Base-by-base conservation (phyloP, 2,797 vertebrate genomes). In the Enteromius afrohamiltoni region DNA sequence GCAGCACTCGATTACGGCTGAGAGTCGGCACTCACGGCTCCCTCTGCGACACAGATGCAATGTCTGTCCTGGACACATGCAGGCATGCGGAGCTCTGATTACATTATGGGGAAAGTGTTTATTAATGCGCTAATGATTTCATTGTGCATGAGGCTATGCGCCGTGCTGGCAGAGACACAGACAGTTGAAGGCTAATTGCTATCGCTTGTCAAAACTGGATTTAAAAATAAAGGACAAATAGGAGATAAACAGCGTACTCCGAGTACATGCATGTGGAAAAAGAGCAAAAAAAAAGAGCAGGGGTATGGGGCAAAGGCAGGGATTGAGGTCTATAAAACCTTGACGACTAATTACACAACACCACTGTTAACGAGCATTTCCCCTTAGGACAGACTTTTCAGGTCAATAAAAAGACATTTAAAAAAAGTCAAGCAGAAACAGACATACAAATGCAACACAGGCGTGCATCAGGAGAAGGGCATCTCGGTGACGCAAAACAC, bases 291-390 rank as follows among this genome's bases (percentile, higher is more conserved):
- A 10, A 42, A 10, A 42, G 40, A 42, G 9, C 55, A n/a, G 40
- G 60, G 29, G 74, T 49, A 79, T 40, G 58, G 45, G 87, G 81
- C 77, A 80, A 80, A 87, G 88, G 69, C n/a, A 78, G 78, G 79
- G 85, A 70, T 78, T 75, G 83, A 81, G 86, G 81, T 88, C 87
- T 81, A 90, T 90, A 92, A 92, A 92, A 89, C 69, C 40, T 5
- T 49, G 49, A 83, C 76, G 86, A 91, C 91, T 92, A 92, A 93
- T 92, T 92, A 91, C 85, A 84, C 83, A 86, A 87, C 91, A 89
- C 75, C 86, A 34, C 84, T 83, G 84, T 90, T 91, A 92, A 92
- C 87, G 80, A 89, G 86, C 75, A 83, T 90, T 88, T 92, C 78
- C 87, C 92, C 91, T 77, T 71, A 87, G 89, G 91, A 90, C 84